Evolutionary conservation across 2,797 vertebrate genomes (phyloP), one percentile per base, ranked within the genome.

Genomic region (Meriones psammophilus): DNA sequence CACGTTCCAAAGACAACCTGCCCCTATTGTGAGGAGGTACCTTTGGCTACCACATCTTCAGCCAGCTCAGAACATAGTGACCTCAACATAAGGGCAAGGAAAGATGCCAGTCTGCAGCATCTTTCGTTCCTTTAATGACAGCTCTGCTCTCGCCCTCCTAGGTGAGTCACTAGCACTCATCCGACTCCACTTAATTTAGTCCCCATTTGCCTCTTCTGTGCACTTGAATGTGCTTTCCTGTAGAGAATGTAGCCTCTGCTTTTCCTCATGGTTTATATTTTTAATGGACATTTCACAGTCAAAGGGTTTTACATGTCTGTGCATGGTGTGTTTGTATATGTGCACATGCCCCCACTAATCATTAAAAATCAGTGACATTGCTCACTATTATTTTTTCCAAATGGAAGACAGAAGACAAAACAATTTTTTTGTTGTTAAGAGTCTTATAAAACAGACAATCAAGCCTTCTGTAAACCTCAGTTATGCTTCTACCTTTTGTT

Each of bases 191-290:
- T 87, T 94, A 93, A 96, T 94, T 95, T 97, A 92, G 74, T 64
- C 84, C 50, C 83, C 69, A 87, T 92, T 94, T 94, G 46, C 96
- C 80, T 80, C 8, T 66, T 95, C 92, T 97, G 92, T 97, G 97
- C 92, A 92, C 95, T 95, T 95, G 62, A 95, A 91, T 85, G 62
- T 92, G 73, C 71, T 88, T 91, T 93, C 93, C 93, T 97, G 84
- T 69, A 90, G 92, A 97, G 95, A 97, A 97, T 96, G 95, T 73
- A 95, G 28, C 93, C 96, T 96, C 97, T 96, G 81, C 92, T 98
- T 97, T 98, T 97, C 92, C 97, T 96, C 69, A 66, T 90, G 2
- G 17, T 81, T 94, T 94, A 81, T 96, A 97, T 97, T 97, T 98
- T 97, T 97, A 98, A 98, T 93, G 87, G 68, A 80, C 81, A 92